Percentiles rank a stretch among this genome's conserved stretches.
Conservation (phyloP, 2,888 invertebrate species). For the Lydus trimaculatus region DNA sequence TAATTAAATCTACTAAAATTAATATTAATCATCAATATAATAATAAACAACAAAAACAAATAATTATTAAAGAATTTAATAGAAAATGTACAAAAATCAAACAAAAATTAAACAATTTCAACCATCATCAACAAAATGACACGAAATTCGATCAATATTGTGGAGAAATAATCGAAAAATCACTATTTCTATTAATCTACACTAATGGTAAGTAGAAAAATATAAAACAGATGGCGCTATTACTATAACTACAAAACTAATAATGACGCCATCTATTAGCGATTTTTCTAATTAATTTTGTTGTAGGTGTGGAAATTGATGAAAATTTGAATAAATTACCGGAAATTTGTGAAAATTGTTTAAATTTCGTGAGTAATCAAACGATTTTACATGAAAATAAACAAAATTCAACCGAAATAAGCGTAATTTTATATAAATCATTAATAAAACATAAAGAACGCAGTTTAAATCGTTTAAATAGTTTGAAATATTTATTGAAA, state of each 20-base stretch:
- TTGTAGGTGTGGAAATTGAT: not conserved
- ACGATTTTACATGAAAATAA: slow-evolving; percentile 41
- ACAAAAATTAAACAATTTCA: slow-evolving; percentile 50
- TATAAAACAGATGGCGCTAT: no score
- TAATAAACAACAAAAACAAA: slow-evolving; percentile 48
- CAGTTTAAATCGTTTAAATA: slow-evolving; percentile 50
- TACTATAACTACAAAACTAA: no score
- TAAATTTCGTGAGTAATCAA: slow-evolving; percentile 56
- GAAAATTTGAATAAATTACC: slow-evolving; percentile 42
- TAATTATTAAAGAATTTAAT: slow-evolving; percentile 54
- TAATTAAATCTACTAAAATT: slow-evolving; percentile 65
- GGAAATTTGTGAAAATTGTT: slow-evolving; percentile 48
- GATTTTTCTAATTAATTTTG: not conserved
- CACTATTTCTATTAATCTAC: slow-evolving; percentile 62
- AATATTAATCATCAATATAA: slow-evolving; percentile 21
- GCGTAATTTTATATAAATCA: slow-evolving; percentile 49
- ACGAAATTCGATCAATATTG: slow-evolving; percentile 54
- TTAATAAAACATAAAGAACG: slow-evolving; percentile 54
- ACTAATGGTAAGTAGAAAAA: slow-evolving; percentile 56
- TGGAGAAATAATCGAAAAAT: slow-evolving; percentile 60
- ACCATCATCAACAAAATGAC: slow-evolving; percentile 36
- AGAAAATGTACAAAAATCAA: slow-evolving; percentile 48
- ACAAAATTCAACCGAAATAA: slow-evolving; percentile 52
- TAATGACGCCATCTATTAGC: not conserved
- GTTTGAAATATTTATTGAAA: slow-evolving; percentile 56